A percentile compares a stretch with the other conserved stretches of the same genome.
These are phyloP conservation scores for Dioctria rufipes DNA, from an alignment of 2,888 invertebrate genomes.

Conservation along the genomic window DNA sequence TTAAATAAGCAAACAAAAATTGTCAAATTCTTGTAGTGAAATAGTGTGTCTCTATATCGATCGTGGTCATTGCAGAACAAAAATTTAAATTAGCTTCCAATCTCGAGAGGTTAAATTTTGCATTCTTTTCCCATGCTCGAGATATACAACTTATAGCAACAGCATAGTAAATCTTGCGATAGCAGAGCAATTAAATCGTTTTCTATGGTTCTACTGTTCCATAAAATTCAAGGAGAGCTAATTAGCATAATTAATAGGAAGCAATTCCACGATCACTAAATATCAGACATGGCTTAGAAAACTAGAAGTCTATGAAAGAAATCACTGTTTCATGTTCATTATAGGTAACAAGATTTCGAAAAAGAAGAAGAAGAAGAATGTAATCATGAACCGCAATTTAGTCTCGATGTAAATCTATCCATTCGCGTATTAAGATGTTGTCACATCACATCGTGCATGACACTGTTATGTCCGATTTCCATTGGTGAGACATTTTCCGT, in stretches of 20 bases:
- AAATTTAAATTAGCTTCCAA: too few relatives aligned
- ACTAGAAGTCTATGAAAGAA: not conserved
- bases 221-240: constrained; percentile 19
- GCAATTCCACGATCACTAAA: constrained; percentile 18
- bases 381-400: not conserved
- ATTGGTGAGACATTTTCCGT: too few relatives aligned
- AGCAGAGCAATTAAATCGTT: constrained; percentile 20
- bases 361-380: not conserved
- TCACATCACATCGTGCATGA: too few relatives aligned
- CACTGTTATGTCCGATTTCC: too few relatives aligned
- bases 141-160: not conserved
- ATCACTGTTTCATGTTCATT: constrained; percentile 32
- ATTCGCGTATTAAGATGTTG: too few relatives aligned
- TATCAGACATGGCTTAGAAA: not conserved
- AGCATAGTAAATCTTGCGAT: not conserved
- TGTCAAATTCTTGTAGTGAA: too few relatives aligned
- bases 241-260: constrained; percentile 24
- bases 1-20: too few relatives aligned
- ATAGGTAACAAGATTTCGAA: not conserved
- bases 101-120: not conserved
- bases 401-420: too few relatives aligned
- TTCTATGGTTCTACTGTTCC: not conserved
- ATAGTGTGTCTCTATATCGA: too few relatives aligned
- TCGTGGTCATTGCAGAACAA: too few relatives aligned
- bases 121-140: constrained; percentile 5